Base-by-base conservation (phyloP, 53 echinoderm and acorn worm species). In the Echinarachnius parma region DNA sequence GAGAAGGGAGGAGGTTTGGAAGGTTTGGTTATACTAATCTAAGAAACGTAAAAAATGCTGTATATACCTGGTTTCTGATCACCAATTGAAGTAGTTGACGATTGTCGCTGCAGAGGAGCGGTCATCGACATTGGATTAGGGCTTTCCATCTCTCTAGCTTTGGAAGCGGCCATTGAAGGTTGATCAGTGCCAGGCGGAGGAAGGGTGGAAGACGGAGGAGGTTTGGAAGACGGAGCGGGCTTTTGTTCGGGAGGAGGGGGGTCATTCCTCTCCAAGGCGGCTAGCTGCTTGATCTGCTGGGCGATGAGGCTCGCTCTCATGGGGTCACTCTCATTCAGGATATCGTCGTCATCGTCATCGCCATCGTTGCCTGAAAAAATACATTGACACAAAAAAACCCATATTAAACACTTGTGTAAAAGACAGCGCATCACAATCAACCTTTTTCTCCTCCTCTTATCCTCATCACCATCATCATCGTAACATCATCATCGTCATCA, bases 271-370 rank as follows among this genome's bases (percentile, higher is more conserved):
- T 90, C 81, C 76, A 89, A 60, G 30, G 80, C 59, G 27, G 65
- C 80, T 21, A 90, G 75, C 48, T 93, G 77, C 53, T 76, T 80
- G 16, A 90, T 31, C 30, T 93, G 93, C 46, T 82, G 79, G 29
- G 86, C 80, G 31, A 93, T 86, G 25, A 84, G 61, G 46, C 92
- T 85, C 4, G 92, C 85, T 56, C 77, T 61, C 37, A 81, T 54
- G 4, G 85, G 81, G 15, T 92, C 79, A n/a, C 85, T 69, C 16
- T 86, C 61, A 20, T 77, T 87, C 9, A 59, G 48, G 20, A 52
- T 35, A 78, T 80, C 80, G 9, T 71, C 75, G 19, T 87, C 87
- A 62, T 68, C 77, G 50, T 86, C 77, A 47, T 77, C 86, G 50
- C 82, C 77, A 47, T 77, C 86, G 52, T 68, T 46, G 46, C 65